A percentile compares a stretch with the other conserved stretches of the same genome.
phyloP scores from a whole-genome alignment of 2,888 invertebrate species.

The Rhyacophila evoluta region DNA sequence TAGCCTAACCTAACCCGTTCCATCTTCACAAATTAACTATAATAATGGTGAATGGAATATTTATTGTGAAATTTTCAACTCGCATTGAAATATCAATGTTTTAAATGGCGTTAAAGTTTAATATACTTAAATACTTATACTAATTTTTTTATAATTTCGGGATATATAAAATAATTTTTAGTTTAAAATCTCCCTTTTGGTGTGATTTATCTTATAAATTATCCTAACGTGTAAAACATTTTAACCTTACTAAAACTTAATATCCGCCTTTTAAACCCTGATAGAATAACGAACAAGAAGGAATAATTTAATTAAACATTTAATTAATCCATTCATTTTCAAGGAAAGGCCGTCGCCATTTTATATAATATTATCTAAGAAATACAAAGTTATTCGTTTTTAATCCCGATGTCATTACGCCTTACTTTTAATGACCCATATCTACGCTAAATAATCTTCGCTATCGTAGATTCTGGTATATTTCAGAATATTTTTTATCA shows the following conservation, averaged over 20 bases:
- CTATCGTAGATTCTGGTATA: background rate
- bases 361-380: background rate
- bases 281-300: constrained; percentile 9
- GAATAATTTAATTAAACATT: constrained; percentile 40
- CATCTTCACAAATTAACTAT: too few relatives aligned
- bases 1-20: too few relatives aligned
- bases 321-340: constrained; percentile 33
- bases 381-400: background rate
- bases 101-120: too few relatives aligned
- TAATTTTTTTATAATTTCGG: too few relatives aligned
- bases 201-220: background rate
- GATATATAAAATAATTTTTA: too few relatives aligned
- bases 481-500: too few relatives aligned
- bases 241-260: background rate
- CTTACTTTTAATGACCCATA: background rate
- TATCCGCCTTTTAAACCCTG: background rate
- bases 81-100: too few relatives aligned
- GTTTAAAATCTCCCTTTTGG: background rate
- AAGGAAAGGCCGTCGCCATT: background rate
- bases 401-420: background rate
- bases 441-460: background rate
- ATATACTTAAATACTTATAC: too few relatives aligned
- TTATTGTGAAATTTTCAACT: too few relatives aligned
- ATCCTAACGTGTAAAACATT: background rate
- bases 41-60: too few relatives aligned